phyloP scores from a whole-genome alignment of 2,797 vertebrate genomes.

The Hapalemur alaotrensis region DNA sequence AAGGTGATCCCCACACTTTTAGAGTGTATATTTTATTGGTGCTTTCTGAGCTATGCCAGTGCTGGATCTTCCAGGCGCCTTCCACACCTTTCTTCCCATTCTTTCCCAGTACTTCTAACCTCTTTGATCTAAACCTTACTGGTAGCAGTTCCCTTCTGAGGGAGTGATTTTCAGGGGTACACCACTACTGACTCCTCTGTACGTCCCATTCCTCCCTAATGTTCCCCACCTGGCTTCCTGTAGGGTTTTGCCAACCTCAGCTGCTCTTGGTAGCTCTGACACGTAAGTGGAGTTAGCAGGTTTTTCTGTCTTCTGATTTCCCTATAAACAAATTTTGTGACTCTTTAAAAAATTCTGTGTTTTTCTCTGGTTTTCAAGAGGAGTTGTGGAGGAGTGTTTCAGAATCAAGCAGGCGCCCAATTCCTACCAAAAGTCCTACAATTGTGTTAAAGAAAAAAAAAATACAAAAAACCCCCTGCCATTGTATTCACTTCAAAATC shows the following conservation, averaged over 20 bases:
- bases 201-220: background rate
- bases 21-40: background rate
- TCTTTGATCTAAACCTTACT: background rate
- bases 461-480: background rate
- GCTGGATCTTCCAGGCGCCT: too few species aligned
- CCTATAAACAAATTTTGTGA: background rate
- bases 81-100: background rate
- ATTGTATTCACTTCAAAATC: background rate
- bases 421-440: background rate
- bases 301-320: constrained; percentile 21
- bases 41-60: background rate
- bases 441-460: background rate
- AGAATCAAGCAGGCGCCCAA: background rate
- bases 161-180: background rate
- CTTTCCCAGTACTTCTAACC: background rate
- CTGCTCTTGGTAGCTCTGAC: background rate
- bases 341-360: background rate
- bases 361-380: constrained; percentile 40
- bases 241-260: background rate
- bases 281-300: background rate
- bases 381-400: background rate
- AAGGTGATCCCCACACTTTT: too few species aligned
- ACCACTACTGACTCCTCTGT: accelerated
- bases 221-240: background rate
- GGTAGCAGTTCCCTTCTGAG: background rate